phyloP scores from a whole-genome alignment of 2,888 invertebrate genomes.

The Melanchra persicariae region DNA sequence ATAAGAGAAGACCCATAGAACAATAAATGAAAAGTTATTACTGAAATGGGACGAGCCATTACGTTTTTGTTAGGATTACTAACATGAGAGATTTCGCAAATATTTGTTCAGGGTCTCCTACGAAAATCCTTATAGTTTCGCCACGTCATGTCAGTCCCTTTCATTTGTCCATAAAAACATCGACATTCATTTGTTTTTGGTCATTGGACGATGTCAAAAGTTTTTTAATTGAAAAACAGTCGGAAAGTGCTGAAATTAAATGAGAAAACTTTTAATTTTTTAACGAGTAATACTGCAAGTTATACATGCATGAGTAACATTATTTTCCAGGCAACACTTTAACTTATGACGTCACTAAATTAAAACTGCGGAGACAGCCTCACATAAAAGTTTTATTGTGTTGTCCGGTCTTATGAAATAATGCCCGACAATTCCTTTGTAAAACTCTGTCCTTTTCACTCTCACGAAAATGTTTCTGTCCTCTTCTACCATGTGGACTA shows the following conservation, averaged over 20 bases:
- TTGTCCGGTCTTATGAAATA: conserved; percentile 53
- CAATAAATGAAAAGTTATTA: background rate
- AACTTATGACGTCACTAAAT: conserved; percentile 40
- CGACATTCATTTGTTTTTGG: background rate
- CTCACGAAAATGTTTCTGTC: conserved; percentile 10
- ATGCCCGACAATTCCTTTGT: conserved; percentile 39
- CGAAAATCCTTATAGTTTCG: conserved; percentile 2
- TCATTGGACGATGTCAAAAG: background rate
- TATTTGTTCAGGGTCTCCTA: conserved; percentile 17
- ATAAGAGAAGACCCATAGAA: background rate
- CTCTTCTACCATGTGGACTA: conserved; percentile 16
- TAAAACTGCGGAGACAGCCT: conserved; percentile 39
- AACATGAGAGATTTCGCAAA: conserved; percentile 1
- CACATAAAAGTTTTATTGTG: conserved; percentile 45
- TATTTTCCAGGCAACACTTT: conserved; percentile 17
- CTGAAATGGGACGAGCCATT: background rate
- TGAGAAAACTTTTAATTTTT: conserved; percentile 1
- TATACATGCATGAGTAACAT: conserved; percentile 5
- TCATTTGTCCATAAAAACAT: background rate
- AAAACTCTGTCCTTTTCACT: conserved; percentile 21
- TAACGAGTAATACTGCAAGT: background rate
- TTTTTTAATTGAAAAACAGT: background rate
- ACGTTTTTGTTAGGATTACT: conserved; percentile 14
- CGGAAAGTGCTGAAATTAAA: background rate
- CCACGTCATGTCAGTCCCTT: background rate